phyloP scores from a whole-genome alignment of 2,797 vertebrate species.

The Cryptoprocta ferox region DNA sequence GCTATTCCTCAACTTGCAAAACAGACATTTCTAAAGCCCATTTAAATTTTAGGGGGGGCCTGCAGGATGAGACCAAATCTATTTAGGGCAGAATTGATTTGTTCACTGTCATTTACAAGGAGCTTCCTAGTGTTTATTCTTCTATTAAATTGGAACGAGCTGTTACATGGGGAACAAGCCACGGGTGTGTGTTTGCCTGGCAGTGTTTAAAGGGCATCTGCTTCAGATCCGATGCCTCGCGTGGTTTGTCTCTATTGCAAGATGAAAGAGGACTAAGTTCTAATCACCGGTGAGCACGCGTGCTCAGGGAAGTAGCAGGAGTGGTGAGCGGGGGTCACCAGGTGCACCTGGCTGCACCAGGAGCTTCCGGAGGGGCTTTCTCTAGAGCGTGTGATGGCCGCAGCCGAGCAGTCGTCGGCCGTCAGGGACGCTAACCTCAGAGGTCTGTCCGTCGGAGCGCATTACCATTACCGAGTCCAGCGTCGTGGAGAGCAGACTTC shows the following conservation, averaged over 20 bases:
- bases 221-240: background rate
- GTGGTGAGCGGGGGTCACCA: accelerated
- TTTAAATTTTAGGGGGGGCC: conserved; percentile 34
- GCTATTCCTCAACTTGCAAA: background rate
- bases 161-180: background rate
- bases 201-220: background rate
- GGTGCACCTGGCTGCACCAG: accelerated
- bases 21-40: background rate
- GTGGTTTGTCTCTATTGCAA: background rate
- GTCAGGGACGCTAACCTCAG: accelerated
- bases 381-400: background rate
- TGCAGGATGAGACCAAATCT: background rate
- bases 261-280: background rate
- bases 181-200: background rate
- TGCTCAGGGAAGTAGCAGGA: background rate
- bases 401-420: background rate
- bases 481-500: accelerated
- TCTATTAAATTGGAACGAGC: background rate
- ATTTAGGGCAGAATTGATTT: background rate
- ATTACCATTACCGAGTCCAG: background rate
- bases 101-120: background rate
- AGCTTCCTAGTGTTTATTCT: background rate
- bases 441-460: accelerated
- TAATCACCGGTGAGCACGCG: background rate
- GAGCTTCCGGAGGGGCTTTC: background rate